Evolutionary conservation across 2,888 invertebrate genomes (phyloP).

Genomic region (Lobophora halterata): DNA sequence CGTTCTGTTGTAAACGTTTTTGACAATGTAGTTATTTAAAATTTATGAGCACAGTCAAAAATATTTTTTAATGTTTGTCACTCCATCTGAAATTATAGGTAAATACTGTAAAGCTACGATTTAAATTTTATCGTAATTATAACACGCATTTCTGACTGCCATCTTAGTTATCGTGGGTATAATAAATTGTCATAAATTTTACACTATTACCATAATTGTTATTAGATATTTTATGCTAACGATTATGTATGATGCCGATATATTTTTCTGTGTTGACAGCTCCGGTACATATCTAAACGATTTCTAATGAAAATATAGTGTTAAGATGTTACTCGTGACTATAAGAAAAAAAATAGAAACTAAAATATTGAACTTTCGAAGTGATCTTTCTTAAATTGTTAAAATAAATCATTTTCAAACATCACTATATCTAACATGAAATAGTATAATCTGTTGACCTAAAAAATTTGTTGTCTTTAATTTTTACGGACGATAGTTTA

Average conservation of each 20-base stretch:
- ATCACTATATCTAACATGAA: too few species aligned
- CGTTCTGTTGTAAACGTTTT: constrained; percentile 40
- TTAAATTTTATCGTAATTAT: not conserved
- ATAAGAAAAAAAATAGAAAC: too few species aligned
- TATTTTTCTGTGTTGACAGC: constrained; percentile 39
- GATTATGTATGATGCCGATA: constrained; percentile 40
- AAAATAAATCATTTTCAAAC: too few species aligned
- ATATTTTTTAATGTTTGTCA: not conserved
- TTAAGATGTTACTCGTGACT: constrained; percentile 13
- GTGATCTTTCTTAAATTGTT: too few species aligned
- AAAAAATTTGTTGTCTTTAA: too few species aligned
- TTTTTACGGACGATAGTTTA: too few species aligned
- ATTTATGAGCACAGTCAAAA: constrained; percentile 19
- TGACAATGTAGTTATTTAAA: constrained; percentile 30
- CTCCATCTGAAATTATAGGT: too few species aligned
- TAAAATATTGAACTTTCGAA: too few species aligned
- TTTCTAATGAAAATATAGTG: constrained; percentile 39
- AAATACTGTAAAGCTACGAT: too few species aligned
- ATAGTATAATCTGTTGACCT: too few species aligned
- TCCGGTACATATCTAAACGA: constrained; percentile 28
- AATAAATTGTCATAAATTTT: constrained; percentile 44
- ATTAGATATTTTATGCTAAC: constrained; percentile 42
- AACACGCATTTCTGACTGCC: constrained; percentile 24
- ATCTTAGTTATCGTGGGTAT: constrained; percentile 39
- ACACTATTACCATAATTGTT: constrained; percentile 43